Evolutionary conservation across 2,113 vertebrate genomes (phyloP), one percentile per base, ranked within the genome.

Genomic region (Passer montanus): DNA sequence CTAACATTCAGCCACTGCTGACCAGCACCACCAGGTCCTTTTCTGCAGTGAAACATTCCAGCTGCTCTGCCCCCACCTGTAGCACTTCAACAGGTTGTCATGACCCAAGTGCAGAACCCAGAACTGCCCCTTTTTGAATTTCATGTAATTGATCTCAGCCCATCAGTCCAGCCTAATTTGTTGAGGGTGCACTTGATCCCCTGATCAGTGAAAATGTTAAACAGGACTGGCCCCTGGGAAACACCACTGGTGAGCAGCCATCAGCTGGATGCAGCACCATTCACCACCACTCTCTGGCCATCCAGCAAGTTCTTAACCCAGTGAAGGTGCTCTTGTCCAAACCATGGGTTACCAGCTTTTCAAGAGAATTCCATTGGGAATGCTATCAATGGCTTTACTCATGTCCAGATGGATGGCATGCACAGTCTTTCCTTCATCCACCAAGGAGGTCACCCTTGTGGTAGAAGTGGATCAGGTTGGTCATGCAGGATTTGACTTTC

Each of bases 21-120:
- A 39, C 9, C 28, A 50, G 58, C 6, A 33, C 8, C 2, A 2
- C 8, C 11, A 28, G 4, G 11, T n/a, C 19, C 11, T n/a, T n/a
- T 43, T 52, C 59, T n/a, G 18, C 37, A 17, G 4, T 6, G 8
- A 13, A 28, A 11, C 3, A 28, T n/a, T 50, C 19, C 53, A 59
- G 11, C 7, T 6, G 22, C 23, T 41, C 11, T 59, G n/a, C 18
- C 13, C 35, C 30, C n/a, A 30, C 18, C 17, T 58, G 11, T 21
- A 33, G 22, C 10, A 10, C 23, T 41, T 10, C 6, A 28, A 18
- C 11, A 3, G 17, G 4, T 28, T 59, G 22, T 41, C 41, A 6
- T 49, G 30, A 50, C 24, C 9, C 19, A 49, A 28, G 44, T 13
- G 12, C 28, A 50, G 24, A 27, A 49, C 6, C 15, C 1, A 2